Conservation (phyloP, 2,113 vertebrate species). For the Penelope pileata region DNA sequence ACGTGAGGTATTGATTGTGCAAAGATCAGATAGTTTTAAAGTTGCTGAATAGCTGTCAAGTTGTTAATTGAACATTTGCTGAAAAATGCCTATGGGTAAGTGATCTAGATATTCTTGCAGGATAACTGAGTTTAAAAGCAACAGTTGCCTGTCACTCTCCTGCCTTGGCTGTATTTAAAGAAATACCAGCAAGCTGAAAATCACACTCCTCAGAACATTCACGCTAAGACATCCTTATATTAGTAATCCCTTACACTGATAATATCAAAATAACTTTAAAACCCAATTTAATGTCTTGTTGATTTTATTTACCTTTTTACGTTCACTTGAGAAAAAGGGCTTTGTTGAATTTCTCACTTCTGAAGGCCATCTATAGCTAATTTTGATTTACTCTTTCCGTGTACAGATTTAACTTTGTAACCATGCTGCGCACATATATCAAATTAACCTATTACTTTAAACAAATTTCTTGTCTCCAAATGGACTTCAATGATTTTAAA, state of each 20-base stretch:
- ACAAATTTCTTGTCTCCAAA: background rate
- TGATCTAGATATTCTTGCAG: constrained; percentile 2
- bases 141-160: background rate
- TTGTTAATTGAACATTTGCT: constrained; percentile 14
- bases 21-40: background rate
- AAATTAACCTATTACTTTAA: background rate
- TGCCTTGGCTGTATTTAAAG: background rate
- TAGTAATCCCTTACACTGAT: background rate
- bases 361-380: background rate
- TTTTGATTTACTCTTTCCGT: background rate
- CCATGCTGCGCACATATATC: background rate
- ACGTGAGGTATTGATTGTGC: background rate
- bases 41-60: background rate
- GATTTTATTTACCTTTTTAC: background rate
- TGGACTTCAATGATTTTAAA: background rate
- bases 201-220: background rate
- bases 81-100: background rate
- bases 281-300: background rate
- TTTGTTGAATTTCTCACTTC: background rate
- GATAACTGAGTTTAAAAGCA: constrained; percentile 8
- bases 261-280: background rate
- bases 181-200: background rate
- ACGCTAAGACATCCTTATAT: background rate
- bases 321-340: background rate
- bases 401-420: background rate